Base-by-base conservation (phyloP, 2,888 invertebrate genomes). In the Drosophila silvestris region DNA sequence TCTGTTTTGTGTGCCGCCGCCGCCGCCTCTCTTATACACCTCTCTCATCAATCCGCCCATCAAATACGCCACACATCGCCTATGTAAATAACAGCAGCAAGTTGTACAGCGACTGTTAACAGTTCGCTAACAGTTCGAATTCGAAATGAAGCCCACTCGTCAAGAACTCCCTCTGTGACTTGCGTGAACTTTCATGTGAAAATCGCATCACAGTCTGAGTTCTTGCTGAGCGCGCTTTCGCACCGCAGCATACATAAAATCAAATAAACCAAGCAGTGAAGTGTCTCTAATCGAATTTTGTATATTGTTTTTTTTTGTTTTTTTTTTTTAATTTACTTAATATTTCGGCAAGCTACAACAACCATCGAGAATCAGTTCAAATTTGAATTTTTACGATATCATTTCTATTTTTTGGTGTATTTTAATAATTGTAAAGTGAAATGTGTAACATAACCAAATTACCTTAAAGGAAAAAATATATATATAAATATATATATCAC, bases 171-270 rank as follows among this genome's bases (percentile, higher is more conserved):
- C 94, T 94, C 96, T 96, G 97, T 97, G 97, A 96, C 95, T 80
- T 94, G 97, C 97, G 96, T 96, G 93, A 94, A 90, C 83, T 81
- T 75, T 82, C 64, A 68, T 70, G 65, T 74, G 69, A 74, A 79
- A 85, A 77, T 83, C 97, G 97, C 97, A 97, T 97, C 97, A 97
- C 97, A 97, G 97, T 97, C 97, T 97, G 97, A 97, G 97, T 97
- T 97, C 97, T 97, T 97, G 96, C 97, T 97, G 94, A 94, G 96
- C 95, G 95, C 94, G 94, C 70, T 80, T 88, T 90, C 83, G 69
- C 63, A 77, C 74, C 80, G 70, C 92, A 88, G 94, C 93, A 51
- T 92, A 76, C 33, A 50, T 57, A 66, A 88, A 90, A 63, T 64
- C 22, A 54, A 51, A 56, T 28, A 37, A 32, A 37, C 73, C 56